These are phyloP conservation scores for Ochropleura leucogaster DNA, from an alignment of 2,888 invertebrate genomes.

Conservation along the genomic window DNA sequence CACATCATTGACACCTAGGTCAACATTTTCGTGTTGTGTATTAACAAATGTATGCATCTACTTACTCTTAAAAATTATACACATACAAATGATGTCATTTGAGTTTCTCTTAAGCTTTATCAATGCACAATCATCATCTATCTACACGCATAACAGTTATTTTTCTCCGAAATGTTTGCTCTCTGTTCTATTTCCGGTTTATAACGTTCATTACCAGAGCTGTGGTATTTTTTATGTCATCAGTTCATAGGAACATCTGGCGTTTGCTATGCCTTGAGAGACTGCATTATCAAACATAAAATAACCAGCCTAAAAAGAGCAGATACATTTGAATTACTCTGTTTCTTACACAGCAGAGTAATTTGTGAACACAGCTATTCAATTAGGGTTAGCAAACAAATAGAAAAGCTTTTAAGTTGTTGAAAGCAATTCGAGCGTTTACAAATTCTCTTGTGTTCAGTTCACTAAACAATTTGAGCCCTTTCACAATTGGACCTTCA, in stretches of 20 bases:
- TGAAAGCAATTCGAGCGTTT: conserved; percentile 35
- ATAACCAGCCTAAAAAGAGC: neutral
- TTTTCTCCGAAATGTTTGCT: conserved; percentile 10
- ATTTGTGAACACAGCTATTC: neutral
- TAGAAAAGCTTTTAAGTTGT: conserved; percentile 21
- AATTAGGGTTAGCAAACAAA: conserved; percentile 5
- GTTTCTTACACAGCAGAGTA: neutral
- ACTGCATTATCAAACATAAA: neutral
- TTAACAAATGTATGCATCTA: neutral
- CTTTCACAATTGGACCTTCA: conserved; percentile 38
- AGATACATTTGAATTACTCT: neutral
- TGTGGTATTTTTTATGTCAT: conserved; percentile 21
- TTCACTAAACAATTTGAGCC: conserved; percentile 67
- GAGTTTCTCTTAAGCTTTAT: conserved; percentile 31
- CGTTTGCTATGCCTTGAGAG: neutral
- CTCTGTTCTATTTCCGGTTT: conserved; percentile 40
- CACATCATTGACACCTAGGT: conserved; percentile 7
- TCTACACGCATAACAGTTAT: conserved; percentile 4
- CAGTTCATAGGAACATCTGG: conserved; percentile 13
- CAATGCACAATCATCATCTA: conserved; percentile 9
- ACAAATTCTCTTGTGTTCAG: conserved; percentile 53
- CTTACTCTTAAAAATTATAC: neutral
- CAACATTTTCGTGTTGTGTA: conserved; percentile 1
- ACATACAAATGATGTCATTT: conserved; percentile 20
- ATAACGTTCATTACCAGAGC: conserved; percentile 21